Evolutionary conservation across 2,888 invertebrate species (phyloP).

Genomic region (Myathropa florea): DNA sequence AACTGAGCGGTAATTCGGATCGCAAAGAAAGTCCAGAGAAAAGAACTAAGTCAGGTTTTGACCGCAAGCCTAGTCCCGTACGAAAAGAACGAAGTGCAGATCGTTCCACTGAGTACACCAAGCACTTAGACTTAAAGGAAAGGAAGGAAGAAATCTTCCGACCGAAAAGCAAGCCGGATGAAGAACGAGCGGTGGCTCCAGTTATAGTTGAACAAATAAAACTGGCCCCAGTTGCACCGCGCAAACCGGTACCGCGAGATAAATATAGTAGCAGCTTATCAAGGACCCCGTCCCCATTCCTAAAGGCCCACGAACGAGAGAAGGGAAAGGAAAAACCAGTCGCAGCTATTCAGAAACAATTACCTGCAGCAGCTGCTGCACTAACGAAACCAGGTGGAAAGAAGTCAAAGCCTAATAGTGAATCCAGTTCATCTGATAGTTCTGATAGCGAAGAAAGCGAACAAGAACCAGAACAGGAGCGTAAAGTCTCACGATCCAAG

Average conservation of each 20-base stretch:
- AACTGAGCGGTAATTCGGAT: constrained; percentile 47
- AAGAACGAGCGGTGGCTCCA: constrained; percentile 46
- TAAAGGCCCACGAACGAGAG: constrained; percentile 82
- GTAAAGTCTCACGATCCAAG: constrained; percentile 49
- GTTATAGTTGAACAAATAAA: constrained; percentile 75
- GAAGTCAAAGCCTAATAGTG: constrained; percentile 77
- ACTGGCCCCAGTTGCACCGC: constrained; percentile 51
- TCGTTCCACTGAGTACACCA: constrained; percentile 68
- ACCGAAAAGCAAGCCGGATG: constrained; percentile 65
- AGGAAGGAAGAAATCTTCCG: constrained; percentile 70
- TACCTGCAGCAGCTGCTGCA: constrained; percentile 19
- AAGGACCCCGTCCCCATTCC: constrained; percentile 92
- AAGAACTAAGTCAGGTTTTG: constrained; percentile 69
- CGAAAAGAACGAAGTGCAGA: constrained; percentile 61
- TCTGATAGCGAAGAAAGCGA: constrained; percentile 80
- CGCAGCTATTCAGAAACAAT: constrained; percentile 43
- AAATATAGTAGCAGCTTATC: constrained; percentile 89
- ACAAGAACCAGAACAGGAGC: constrained; percentile 75
- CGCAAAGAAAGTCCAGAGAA: constrained; percentile 72
- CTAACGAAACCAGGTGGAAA: constrained; percentile 34
- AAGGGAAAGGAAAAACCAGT: constrained; percentile 66
- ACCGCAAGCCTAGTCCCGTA: constrained; percentile 71
- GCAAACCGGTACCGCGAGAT: constrained; percentile 72
- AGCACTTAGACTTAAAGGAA: constrained; percentile 76
- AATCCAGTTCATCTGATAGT: constrained; percentile 81